Base-by-base conservation (phyloP, 2,113 vertebrate genomes). In the Syngnathus scovelli region DNA sequence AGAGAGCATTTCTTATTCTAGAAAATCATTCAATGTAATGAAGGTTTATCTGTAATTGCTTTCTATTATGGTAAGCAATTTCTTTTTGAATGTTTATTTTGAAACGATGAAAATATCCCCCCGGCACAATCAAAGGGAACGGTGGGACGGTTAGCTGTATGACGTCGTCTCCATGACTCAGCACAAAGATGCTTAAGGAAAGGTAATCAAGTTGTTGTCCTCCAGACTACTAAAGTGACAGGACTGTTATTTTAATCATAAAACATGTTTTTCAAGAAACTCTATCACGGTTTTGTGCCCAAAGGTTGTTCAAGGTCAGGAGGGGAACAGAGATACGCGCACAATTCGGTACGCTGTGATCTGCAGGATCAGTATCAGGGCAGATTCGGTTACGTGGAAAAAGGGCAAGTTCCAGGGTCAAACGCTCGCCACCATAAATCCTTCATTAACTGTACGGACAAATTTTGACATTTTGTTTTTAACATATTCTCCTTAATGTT, bases 181-280 rank as follows among this genome's bases (percentile, higher is more conserved):
- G 43, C 72, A 76, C 55, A 69, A 67, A 76, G 33, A 23, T 67
- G 70, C 55, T 59, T 39, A 36, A 66, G 49, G 43, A 72, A 68
- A 7, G 63, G 38, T 62, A 37, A 33, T 51, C 44, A 36, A 74
- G 65, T 63, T 61, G 62, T 68, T 67, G 38, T 19, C 65, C 63
- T 71, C 62, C 64, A 64, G 52, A 67, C 51, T 33, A 75, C 63
- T 77, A 69, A n/a, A 39, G n/a, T 58, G 78, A 46, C 69, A 69
- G 1, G 15, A 41, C 5, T 7, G 19, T 41, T 61, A 61, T 7
- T 41, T 41, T 43, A 43, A 19, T 41, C 36, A n/a, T 67, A 51
- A 75, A 33, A 72, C 36, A 15, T 36, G 27, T 33, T 58, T 58
- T 58, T 58, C 11, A 56, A 7, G 23, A 33, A 33, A 11, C 54